phyloP scores from a whole-genome alignment of 2,888 invertebrate genomes.

The Campaea margaritaria region DNA sequence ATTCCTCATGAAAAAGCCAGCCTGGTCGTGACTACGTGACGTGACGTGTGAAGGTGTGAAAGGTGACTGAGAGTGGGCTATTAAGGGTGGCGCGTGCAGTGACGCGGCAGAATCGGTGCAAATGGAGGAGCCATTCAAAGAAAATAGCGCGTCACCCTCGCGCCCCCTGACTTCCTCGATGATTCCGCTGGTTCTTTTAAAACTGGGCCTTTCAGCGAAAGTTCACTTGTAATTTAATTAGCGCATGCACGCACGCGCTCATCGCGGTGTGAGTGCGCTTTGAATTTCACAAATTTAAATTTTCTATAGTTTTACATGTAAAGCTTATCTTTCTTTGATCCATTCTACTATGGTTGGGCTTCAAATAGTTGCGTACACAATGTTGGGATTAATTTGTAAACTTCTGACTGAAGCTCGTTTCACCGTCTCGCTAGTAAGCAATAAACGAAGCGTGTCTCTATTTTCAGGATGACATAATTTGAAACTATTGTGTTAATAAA shows the following conservation, averaged over 20 bases:
- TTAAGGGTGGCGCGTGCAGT: slow-evolving; percentile 61
- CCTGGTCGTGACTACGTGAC: slow-evolving; percentile 56
- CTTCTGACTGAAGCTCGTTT: slow-evolving; percentile 16
- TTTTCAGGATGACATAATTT: slow-evolving; percentile 36
- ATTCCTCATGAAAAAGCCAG: slow-evolving; percentile 68
- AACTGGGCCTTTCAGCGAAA: slow-evolving; percentile 40
- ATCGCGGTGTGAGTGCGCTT: slow-evolving; percentile 1
- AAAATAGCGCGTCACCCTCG: slow-evolving; percentile 60
- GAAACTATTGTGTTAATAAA: slow-evolving; percentile 45
- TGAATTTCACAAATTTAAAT: not conserved
- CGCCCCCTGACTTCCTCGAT: slow-evolving; percentile 49
- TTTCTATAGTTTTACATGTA: slow-evolving; percentile 3
- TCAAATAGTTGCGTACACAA: slow-evolving; percentile 4
- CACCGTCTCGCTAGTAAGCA: slow-evolving; percentile 32
- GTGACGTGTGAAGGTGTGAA: slow-evolving; percentile 59
- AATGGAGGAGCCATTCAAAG: slow-evolving; percentile 65
- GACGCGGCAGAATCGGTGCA: slow-evolving; percentile 66
- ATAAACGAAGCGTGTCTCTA: slow-evolving; percentile 34
- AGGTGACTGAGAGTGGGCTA: slow-evolving; percentile 52
- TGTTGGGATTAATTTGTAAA: slow-evolving; percentile 17
- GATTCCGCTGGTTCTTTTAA: slow-evolving; percentile 46
- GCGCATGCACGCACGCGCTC: slow-evolving; percentile 22
- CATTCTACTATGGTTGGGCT: not conserved
- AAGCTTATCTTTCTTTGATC: too few species aligned
- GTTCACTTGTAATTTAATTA: slow-evolving; percentile 34